Evolutionary conservation across 2,888 invertebrate genomes (phyloP).

Genomic region (Neoitamus cyanurus): DNA sequence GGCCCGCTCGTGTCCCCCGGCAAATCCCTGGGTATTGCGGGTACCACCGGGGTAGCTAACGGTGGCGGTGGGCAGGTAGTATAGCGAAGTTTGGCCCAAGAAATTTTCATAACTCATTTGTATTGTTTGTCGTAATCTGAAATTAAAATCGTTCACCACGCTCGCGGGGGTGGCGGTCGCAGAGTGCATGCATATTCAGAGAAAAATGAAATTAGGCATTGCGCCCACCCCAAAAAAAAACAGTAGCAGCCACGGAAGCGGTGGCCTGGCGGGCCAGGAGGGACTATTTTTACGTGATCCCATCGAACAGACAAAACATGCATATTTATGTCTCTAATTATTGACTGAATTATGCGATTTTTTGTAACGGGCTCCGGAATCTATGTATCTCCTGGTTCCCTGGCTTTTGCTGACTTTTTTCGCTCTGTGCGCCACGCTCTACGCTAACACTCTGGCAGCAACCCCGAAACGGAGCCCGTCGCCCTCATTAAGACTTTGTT

Average conservation of each 20-base stretch:
- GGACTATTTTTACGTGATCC: constrained; percentile 48
- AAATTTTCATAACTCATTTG: constrained; percentile 53
- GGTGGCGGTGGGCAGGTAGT: not conserved
- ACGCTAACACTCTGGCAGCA: constrained; percentile 12
- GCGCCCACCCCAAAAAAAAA: constrained; percentile 29
- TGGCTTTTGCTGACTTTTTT: not conserved
- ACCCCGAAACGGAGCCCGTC: constrained; percentile 12
- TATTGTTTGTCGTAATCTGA: constrained; percentile 54
- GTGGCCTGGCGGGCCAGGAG: not conserved
- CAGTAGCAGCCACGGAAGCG: not conserved
- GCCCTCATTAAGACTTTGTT: constrained; percentile 44
- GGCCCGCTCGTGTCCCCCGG: not conserved
- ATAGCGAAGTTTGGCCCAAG: constrained; percentile 45
- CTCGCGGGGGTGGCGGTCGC: not conserved
- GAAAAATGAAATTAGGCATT: constrained; percentile 51
- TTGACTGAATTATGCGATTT: constrained; percentile 52
- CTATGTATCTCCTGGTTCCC: not conserved
- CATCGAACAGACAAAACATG: constrained; percentile 51
- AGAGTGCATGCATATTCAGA: constrained; percentile 51
- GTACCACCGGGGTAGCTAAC: not conserved
- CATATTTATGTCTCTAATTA: constrained; percentile 54
- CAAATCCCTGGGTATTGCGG: not conserved
- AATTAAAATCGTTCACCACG: constrained; percentile 53
- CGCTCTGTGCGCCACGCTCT: not conserved
- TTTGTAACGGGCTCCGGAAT: constrained; percentile 39